Base-by-base conservation (phyloP, 2,888 invertebrate genomes). In the Synergus umbraculus region DNA sequence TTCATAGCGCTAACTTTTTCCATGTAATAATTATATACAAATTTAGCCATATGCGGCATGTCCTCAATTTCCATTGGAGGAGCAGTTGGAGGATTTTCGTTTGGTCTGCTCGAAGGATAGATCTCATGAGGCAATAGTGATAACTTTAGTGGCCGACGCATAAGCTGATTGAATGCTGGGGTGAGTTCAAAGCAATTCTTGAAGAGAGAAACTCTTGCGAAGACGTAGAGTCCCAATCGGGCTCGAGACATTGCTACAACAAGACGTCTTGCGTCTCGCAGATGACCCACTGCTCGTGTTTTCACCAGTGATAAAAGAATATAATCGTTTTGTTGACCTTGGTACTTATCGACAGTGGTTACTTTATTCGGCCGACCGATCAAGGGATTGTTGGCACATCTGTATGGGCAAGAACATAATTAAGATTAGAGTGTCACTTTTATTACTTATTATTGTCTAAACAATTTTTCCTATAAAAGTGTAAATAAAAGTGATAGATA, bases 241-340 rank as follows among this genome's bases (percentile, higher is more conserved):
- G 99, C 99, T 88, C 99, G 95, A 78, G 99, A 99, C 95, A 99
- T 97, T 4, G 99, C 99, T 4, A 99, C 99, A 65, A 99, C 97
- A 83, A 99, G 94, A 90, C 99, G 96, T 10, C 99, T 94, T 0
- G 99, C 97, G 93, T 99, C 99, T 49, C 99, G 94, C 83, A 99
- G 94, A 93, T 99, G 99, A 58, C 99, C 99, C n/a, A 99, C 99
- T 0, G 98, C 97, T 90, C 96, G 96, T 0, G 99, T 99, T 83
- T 99, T 95, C 37, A 99, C 99, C 69, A 99, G 93, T 0, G 99
- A 99, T 76, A 99, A 94, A 18, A 99, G 94, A 81, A 99, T 98
- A 89, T 97, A 98, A 93, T 99, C 99, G 92, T 99, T 99, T 93
- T 99, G 99, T 90, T 99, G 99, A 79, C 99, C 99, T 91, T 99